Evolutionary conservation across 2,888 invertebrate species (phyloP), one percentile per base, ranked within the genome.

Genomic region (Andrena chrysosceles): DNA sequence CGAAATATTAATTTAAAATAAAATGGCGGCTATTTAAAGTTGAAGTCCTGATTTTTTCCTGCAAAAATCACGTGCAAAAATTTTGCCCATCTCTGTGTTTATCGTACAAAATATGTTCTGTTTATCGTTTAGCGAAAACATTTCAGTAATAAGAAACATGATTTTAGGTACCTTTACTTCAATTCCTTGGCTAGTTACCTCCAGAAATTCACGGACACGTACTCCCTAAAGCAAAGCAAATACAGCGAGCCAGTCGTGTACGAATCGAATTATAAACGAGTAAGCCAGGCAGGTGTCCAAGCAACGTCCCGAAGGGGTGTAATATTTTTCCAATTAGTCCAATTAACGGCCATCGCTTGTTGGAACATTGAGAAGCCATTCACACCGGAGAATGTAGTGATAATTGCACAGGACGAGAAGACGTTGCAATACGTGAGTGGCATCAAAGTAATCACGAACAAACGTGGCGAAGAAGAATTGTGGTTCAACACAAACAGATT

Each of bases 281-380:
- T 87, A n/a, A 94, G 93, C 78, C 93, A 93, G 77, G 93, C 94
- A 13, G 94, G 94, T 35, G 93, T 90, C n/a, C 93, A 94, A 73
- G 94, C 94, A 20, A 93, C 90, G 59, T 94, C 94, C 2, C 90
- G 87, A 59, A 89, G 89, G 16, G 94, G 94, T 13, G 91, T 93
- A 60, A 89, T 94, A 85, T 94, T 94, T 89, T 94, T 94, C 89
- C 94, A 94, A 77, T 91, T 94, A 54, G 93, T 93, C 71, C 90
- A 93, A 79, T 88, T 90, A 81, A 94, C 94, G 42, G 92, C 94
- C 1, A 83, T 94, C 29, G 94, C 93, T 33, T 94, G 94, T 83
- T 94, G 94, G 93, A 93, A 94, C 89, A 94, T 94, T 71, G 91
- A 91, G 83, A 90, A 89, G 70, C 93, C 94, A 35, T 94, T 94